Evolutionary conservation across 1,140 invertebrate genomes (phyloP).

Genomic region (Agrilus planipennis): DNA sequence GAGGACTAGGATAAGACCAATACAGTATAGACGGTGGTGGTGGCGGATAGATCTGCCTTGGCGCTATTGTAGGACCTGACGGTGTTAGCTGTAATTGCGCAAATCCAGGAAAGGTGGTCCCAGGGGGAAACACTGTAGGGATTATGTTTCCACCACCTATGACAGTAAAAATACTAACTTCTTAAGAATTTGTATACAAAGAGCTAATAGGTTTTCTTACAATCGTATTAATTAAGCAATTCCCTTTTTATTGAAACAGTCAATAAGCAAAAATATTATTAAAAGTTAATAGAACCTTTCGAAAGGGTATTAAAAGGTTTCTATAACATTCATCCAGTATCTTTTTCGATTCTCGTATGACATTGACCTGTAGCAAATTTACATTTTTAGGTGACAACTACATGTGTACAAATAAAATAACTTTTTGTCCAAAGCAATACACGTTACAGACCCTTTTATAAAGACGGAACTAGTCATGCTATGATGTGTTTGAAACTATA

Average conservation of each 20-base stretch:
- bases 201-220: no score
- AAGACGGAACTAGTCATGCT: no score
- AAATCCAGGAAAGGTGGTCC: conserved; percentile 36
- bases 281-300: conserved; percentile 2
- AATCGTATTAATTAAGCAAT: no score
- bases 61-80: conserved; percentile 33
- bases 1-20: conserved; percentile 86
- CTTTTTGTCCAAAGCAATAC: no score
- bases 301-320: no score
- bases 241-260: conserved; percentile 1
- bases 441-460: no score
- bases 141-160: conserved; percentile 48
- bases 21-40: conserved; percentile 59
- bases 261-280: conserved; percentile 8
- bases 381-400: no score
- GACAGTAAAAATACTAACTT: conserved; percentile 5
- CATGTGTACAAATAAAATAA: no score
- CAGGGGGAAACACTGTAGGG: conserved; percentile 35
- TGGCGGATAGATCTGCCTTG: conserved; percentile 39
- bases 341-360: no score
- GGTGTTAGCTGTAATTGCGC: conserved; percentile 32
- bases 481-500: no score
- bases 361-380: no score
- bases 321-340: no score
- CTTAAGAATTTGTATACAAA: neutral